These are phyloP conservation scores for Coregonus ussuriensis DNA, from an alignment of 2,797 vertebrate genomes.

Conservation along the genomic window DNA sequence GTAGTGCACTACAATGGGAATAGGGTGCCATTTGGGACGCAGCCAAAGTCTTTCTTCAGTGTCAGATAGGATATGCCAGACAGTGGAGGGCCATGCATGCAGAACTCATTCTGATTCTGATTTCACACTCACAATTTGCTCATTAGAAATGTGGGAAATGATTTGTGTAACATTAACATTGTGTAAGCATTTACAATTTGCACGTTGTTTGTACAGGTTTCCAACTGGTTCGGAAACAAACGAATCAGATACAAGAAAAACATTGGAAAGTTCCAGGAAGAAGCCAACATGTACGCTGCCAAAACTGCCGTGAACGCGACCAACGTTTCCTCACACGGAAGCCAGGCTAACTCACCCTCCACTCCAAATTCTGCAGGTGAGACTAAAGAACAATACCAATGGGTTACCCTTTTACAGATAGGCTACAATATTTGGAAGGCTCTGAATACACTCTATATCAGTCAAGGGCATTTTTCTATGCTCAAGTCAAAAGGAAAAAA, in stretches of 20 bases:
- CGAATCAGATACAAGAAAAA: constrained; percentile 99
- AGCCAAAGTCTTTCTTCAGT: constrained; percentile 40
- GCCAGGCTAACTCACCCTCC: constrained; percentile 98
- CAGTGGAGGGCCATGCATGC: constrained; percentile 45
- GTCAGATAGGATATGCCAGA: constrained; percentile 27
- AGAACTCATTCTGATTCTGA: constrained; percentile 27
- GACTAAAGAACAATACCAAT: constrained; percentile 25
- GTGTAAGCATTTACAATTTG: constrained; percentile 27
- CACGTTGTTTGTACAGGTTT: constrained; percentile 83
- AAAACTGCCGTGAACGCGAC: constrained; percentile 97
- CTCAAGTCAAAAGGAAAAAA: not conserved
- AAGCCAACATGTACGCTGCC: constrained; percentile 99
- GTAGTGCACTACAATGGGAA: too few relatives aligned
- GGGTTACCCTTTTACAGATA: not conserved
- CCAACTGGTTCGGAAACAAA: constrained; percentile 99
- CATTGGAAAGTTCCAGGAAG: constrained; percentile 99
- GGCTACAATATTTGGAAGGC: too few relatives aligned
- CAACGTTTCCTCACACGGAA: constrained; percentile 97
- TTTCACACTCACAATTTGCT: constrained; percentile 10
- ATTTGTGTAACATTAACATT: constrained; percentile 29
- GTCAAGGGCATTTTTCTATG: not conserved
- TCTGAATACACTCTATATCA: not conserved
- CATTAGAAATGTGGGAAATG: constrained; percentile 14
- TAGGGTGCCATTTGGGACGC: not conserved
- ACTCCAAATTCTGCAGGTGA: constrained; percentile 99